Evolutionary conservation across 2,113 vertebrate genomes (phyloP), one percentile per base, ranked within the genome.

Genomic region (Barbus barbus): DNA sequence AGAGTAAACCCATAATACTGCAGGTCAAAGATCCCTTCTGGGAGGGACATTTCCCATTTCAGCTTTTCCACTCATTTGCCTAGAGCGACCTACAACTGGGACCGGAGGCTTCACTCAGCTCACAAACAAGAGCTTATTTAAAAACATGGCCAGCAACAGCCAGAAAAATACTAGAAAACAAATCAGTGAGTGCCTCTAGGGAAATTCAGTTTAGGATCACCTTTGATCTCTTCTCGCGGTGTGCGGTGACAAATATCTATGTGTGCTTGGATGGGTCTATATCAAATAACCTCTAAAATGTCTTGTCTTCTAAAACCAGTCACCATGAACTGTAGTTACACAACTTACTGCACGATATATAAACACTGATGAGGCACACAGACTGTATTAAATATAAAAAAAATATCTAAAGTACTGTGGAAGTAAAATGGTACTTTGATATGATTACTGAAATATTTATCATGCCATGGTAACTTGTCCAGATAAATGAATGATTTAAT

Each of bases 131-230:
- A 73, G 65, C 65, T 61, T 73, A 53, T 81, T 81, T 81, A 46
- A 77, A 77, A 82, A 60, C 9, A 74, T 33, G 3, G 20, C 5
- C 74, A 71, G 26, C 71, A 69, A 24, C 3, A 18, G 38, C 7
- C 65, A 48, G 14, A 81, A 26, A 85, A 58, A 16, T 20, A 63
- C 48, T 28, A 36, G 4, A 1, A 9, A 80, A 65, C 11, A 41
- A 38, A 69, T 22, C 56, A 24, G 4, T 16, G 20, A 7, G 5
- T 60, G 44, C 41, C 82, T 83, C 36, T 4, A 71, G 79, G 75
- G 71, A 86, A 88, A 86, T 82, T 13, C 33, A 20, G 75, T 69
- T 38, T 18, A 33, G 56, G 9, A 83, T 88, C 74, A 69, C 87
- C 74, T 83, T 85, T 75, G 80, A 83, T 36, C 74, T 36, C 60